Conservation (phyloP, 2,113 vertebrate genomes). For the Hippocampus abdominalis region DNA sequence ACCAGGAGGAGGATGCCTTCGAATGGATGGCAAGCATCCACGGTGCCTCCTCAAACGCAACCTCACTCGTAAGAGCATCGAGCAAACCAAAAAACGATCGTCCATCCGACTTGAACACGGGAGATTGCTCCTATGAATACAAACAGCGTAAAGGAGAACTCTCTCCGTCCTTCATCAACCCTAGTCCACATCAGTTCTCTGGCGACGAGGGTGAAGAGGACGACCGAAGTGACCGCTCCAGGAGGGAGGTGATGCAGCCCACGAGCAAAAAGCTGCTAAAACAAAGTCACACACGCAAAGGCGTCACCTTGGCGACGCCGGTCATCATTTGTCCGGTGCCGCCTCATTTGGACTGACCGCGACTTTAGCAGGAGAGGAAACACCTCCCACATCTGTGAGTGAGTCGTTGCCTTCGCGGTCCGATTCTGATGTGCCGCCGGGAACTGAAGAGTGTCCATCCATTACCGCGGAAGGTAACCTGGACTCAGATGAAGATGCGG, state of each 20-base stretch:
- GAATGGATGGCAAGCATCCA: constrained; percentile 61
- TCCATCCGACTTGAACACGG: constrained; percentile 72
- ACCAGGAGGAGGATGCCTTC: constrained; percentile 46
- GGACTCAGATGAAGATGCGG: constrained; percentile 95
- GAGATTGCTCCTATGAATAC: constrained; percentile 72
- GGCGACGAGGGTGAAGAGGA: constrained; percentile 81
- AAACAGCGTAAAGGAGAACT: constrained; percentile 84
- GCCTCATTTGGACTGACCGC: constrained; percentile 54
- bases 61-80: constrained; percentile 51
- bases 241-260: constrained; percentile 63
- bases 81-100: constrained; percentile 59
- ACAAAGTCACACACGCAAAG: constrained; percentile 79
- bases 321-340: constrained; percentile 44
- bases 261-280: constrained; percentile 72
- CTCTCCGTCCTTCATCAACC: constrained; percentile 94
- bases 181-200: constrained; percentile 79
- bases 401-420: constrained; percentile 92
- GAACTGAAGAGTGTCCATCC: constrained; percentile 95
- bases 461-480: constrained; percentile 95
- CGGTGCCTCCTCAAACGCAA: constrained; percentile 68
- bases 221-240: constrained; percentile 49
- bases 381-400: constrained; percentile 89
- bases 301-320: constrained; percentile 68
- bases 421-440: constrained; percentile 93
- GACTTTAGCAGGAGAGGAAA: constrained; percentile 82